phyloP scores from a whole-genome alignment of 2,113 vertebrate species.

The Oncorhynchus masou region DNA sequence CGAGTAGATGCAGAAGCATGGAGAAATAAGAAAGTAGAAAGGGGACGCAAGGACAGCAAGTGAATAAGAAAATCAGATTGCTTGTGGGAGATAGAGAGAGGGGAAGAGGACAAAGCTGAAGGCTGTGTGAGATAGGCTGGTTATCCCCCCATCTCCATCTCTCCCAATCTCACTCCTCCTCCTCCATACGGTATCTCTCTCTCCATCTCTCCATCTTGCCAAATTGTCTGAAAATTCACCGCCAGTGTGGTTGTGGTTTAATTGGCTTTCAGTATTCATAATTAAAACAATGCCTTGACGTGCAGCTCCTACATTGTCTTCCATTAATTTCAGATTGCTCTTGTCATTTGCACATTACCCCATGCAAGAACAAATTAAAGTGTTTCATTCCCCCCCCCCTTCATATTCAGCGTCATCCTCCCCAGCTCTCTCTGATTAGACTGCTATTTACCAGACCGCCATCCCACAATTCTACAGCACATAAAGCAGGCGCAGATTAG shows the following conservation, averaged over 20 bases:
- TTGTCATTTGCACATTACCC: slow-evolving; percentile 45
- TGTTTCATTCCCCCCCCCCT: slow-evolving; percentile 18
- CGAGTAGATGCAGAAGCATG: slow-evolving; percentile 26
- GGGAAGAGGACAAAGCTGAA: slow-evolving; percentile 62
- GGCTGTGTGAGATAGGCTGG: background rate
- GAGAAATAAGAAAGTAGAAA: slow-evolving; percentile 52
- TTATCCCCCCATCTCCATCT: background rate
- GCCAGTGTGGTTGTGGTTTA: slow-evolving; percentile 60
- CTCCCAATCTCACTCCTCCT: slow-evolving; percentile 1
- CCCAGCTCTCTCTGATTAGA: slow-evolving; percentile 28
- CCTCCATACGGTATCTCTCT: background rate
- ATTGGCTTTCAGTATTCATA: slow-evolving; percentile 68
- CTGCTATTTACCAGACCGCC: background rate
- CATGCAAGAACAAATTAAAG: slow-evolving; percentile 38
- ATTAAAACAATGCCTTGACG: slow-evolving; percentile 59
- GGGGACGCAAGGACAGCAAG: slow-evolving; percentile 46
- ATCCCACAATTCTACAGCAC: slow-evolving; percentile 8
- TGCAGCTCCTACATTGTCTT: slow-evolving; percentile 51
- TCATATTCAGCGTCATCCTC: slow-evolving; percentile 28
- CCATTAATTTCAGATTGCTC: slow-evolving; percentile 51
- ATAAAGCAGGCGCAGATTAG: slow-evolving; percentile 21
- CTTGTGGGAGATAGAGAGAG: slow-evolving; percentile 53
- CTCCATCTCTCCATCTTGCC: slow-evolving; percentile 57
- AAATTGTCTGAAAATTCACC: slow-evolving; percentile 40
- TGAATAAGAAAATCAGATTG: slow-evolving; percentile 48